Percentiles rank a stretch among this genome's conserved stretches.
phyloP scores from a whole-genome alignment of 2,888 invertebrate species.

The Zelleria hepariella region DNA sequence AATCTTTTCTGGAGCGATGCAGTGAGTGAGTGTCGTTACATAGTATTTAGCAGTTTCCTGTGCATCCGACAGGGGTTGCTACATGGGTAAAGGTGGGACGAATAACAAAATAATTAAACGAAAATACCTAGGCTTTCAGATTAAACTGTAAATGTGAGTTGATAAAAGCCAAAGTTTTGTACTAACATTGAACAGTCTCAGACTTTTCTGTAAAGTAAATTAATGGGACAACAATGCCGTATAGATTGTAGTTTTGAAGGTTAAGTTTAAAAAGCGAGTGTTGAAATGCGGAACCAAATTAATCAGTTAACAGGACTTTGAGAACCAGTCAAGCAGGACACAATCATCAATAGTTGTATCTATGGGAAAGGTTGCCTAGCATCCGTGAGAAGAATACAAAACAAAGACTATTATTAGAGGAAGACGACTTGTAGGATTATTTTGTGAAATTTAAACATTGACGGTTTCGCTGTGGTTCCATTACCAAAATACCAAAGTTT shows the following conservation, averaged over 20 bases:
- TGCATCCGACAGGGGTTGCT: no score
- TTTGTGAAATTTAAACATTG: not conserved
- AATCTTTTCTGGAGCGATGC: no score
- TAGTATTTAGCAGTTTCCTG: no score
- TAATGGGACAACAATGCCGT: not conserved
- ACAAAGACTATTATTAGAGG: constrained; percentile 17
- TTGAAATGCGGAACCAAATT: not conserved
- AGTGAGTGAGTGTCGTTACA: no score
- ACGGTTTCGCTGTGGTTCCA: not conserved
- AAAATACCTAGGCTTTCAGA: no score
- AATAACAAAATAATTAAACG: no score
- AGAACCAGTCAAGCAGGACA: constrained; percentile 4
- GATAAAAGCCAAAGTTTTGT: no score
- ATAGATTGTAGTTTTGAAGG: not conserved
- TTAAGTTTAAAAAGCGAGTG: not conserved
- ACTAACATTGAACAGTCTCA: no score
- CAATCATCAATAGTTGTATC: constrained; percentile 9
- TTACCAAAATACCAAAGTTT: no score
- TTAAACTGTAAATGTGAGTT: no score
- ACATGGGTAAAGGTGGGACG: no score
- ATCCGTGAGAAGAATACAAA: constrained; percentile 47
- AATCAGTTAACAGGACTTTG: not conserved
- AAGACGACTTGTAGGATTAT: not conserved
- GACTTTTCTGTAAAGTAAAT: not conserved
- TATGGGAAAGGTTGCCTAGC: constrained; percentile 42